Evolutionary conservation across 2,888 invertebrate genomes (phyloP), one percentile per base, ranked within the genome.

Genomic region (Tethea ocularis): DNA sequence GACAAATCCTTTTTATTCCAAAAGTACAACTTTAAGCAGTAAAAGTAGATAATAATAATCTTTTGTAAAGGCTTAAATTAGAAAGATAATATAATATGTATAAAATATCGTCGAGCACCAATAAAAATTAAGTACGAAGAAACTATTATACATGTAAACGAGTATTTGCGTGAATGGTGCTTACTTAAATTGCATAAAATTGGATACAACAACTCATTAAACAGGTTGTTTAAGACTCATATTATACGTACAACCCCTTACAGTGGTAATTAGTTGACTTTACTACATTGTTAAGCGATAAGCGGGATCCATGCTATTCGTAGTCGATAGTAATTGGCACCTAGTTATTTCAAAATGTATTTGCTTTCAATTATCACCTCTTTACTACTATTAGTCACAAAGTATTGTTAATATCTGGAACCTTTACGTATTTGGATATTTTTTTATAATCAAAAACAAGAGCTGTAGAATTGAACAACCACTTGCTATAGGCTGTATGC

Each of bases 181-280:
- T 72, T 68, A 68, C 58, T 70, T 71, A 71, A 78, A 74, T 74
- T 74, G 72, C 70, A 74, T 76, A 70, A 74, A 74, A 77, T 74
- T 72, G 69, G 69, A 72, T 68, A 67, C 69, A 74, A 71, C 71
- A 64, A 71, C 62, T 69, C 67, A 74, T 74, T 74, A 76, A 69
- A 69, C 70, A 70, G 68, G 65, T 70, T 76, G 73, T 74, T 71
- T 71, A 69, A 72, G 65, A 63, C 68, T 67, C 62, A 67, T 74
- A 80, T 74, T 79, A 75, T 69, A 73, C 67, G 69, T 69, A 67
- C 66, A 67, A 71, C 66, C 66, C 58, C 58, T 63, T 67, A 62
- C 58, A 67, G 66, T 68, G 64, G 63, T 77, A 74, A 75, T 79
- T 73, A 78, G 69, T 65, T 59, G 62, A 68, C 58, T 71, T 69